A percentile compares a stretch with the other conserved stretches of the same genome.
These are phyloP conservation scores for Perca fluviatilis DNA, from an alignment of 2,113 vertebrate species.

Conservation along the genomic window DNA sequence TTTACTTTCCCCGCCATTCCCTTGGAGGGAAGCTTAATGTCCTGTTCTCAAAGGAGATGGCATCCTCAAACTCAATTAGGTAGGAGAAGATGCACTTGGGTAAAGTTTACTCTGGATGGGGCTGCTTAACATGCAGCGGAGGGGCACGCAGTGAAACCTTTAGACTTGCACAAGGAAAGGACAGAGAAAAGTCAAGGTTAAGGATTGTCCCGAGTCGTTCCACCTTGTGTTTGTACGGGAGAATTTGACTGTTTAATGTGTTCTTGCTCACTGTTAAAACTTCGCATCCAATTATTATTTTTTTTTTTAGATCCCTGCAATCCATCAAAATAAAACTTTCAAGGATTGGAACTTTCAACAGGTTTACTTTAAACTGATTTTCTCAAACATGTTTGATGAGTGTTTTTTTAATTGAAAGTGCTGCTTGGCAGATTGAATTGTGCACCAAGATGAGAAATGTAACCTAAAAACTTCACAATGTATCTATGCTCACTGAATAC, in stretches of 20 bases:
- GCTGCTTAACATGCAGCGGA: slow-evolving; percentile 43
- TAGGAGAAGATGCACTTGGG: slow-evolving; percentile 70
- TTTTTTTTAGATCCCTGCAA: background rate
- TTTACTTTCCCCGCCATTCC: slow-evolving; percentile 72
- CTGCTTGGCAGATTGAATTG: background rate
- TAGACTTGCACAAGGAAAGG: slow-evolving; percentile 3
- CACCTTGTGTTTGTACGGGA: background rate
- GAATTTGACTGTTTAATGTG: slow-evolving; percentile 14
- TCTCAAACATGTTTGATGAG: background rate
- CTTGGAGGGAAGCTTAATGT: slow-evolving; percentile 75
- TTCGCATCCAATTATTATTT: background rate
- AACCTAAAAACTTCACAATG: background rate
- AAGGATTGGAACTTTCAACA: background rate
- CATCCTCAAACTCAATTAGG: slow-evolving; percentile 73
- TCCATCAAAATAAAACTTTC: slow-evolving; percentile 3
- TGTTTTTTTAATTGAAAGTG: background rate
- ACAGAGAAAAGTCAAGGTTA: slow-evolving; percentile 58
- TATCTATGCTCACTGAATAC: slow-evolving; percentile 21
- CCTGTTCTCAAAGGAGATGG: slow-evolving; percentile 73
- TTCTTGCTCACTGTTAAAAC: slow-evolving; percentile 17
- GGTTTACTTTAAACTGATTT: background rate
- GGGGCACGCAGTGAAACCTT: slow-evolving; percentile 22
- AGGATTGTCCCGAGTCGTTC: background rate
- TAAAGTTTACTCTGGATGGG: slow-evolving; percentile 61
- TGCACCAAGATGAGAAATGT: background rate